phyloP scores from a whole-genome alignment of 2,888 invertebrate genomes.

The Meteorus cinctellus region DNA sequence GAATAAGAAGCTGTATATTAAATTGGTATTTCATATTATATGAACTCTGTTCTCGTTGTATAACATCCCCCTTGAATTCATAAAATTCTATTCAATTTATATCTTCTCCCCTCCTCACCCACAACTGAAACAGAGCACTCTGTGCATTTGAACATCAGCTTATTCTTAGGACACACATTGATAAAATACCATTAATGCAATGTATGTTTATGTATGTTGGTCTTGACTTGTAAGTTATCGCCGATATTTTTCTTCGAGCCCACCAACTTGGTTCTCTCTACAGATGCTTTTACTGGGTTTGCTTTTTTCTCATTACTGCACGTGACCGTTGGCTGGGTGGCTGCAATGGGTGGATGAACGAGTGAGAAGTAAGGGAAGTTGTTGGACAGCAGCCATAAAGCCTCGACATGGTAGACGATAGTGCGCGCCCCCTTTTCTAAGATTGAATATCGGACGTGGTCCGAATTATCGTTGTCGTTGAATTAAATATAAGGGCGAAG shows the following conservation, averaged over 20 bases:
- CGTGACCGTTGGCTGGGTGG: slow-evolving; percentile 13
- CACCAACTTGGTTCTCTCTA: slow-evolving; percentile 32
- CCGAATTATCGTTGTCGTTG: slow-evolving; percentile 65
- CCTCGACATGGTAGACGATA: neutral
- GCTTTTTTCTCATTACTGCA: slow-evolving; percentile 18
- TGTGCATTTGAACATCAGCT: neutral
- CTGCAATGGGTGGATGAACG: neutral
- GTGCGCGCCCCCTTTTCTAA: slow-evolving; percentile 52
- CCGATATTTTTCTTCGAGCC: slow-evolving; percentile 50
- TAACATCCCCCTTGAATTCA: too few relatives aligned
- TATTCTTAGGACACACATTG: slow-evolving; percentile 16
- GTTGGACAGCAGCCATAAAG: slow-evolving; percentile 19
- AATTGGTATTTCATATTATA: too few relatives aligned
- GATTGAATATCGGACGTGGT: slow-evolving; percentile 63
- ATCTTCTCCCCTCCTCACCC: too few relatives aligned
- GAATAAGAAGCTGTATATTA: too few relatives aligned
- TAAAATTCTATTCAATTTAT: too few relatives aligned
- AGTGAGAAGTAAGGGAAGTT: neutral
- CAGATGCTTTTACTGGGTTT: slow-evolving; percentile 28
- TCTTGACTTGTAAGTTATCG: slow-evolving; percentile 51
- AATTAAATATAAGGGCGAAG: slow-evolving; percentile 66
- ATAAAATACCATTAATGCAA: slow-evolving; percentile 4
- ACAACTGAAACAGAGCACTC: neutral
- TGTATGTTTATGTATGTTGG: slow-evolving; percentile 27
- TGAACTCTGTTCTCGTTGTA: too few relatives aligned